Base-by-base conservation (phyloP, 2,888 invertebrate genomes). In the Erpobdella octoculata region DNA sequence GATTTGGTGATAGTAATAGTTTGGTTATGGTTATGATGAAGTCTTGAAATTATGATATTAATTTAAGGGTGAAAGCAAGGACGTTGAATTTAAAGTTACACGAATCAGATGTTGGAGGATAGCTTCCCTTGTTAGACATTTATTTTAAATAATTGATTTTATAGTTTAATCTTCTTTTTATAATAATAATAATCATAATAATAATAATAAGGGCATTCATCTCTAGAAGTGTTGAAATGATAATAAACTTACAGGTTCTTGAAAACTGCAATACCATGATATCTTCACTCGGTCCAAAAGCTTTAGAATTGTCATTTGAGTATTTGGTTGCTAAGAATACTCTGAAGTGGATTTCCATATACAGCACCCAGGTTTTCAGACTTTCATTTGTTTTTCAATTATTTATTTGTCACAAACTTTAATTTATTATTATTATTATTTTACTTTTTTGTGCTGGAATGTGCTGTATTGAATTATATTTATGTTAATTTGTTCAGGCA, bases 31-130 rank as follows among this genome's bases (percentile, higher is more conserved):
- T 58, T 28, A 12, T 35, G 64, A 64, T 64, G 36, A 35, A 2
- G 21, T 35, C 15, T 28, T 33, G 31, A 8, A 8, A 5, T 35
- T 36, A 65, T 48, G 28, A 35, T 31, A 12, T 59, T 28, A 58
- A 25, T 71, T 69, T 12, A 73, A 79, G 80, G 76, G 78, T 71
- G 76, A 77, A 64, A 84, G 87, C n/a, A 88, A 88, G 76, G 95
- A 95, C 83, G 89, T 90, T 65, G 87, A 88, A 78, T 96, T 93
- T 83, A 91, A 92, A 83, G 93, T 96, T 48, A 96, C 95, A 0
- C 86, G 96, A 78, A 96, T 97, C 90, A 88, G 93, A 73, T 95
- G 95, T 79, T 98, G 97, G 97, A 87, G 96, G 78, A 93, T 97
- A 65, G 93, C 93, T 28, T 91, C 92, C 0, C 79, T 81, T 61